Base-by-base conservation (phyloP, 2,888 invertebrate genomes). In the Ectobius pallidus region DNA sequence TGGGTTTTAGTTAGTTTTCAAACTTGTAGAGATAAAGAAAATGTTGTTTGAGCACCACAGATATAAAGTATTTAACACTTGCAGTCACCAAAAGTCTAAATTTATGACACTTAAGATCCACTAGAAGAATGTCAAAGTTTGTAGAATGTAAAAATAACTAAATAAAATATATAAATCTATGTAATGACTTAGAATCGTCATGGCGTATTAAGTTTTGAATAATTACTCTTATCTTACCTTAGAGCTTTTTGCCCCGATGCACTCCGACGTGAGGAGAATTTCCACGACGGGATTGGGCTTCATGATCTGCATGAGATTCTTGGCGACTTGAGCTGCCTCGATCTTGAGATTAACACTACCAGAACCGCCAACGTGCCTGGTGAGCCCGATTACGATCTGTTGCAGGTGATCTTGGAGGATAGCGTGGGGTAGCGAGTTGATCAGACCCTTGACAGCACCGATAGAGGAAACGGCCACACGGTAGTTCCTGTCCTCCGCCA, bases 401-500 rank as follows among this genome's bases (percentile, higher is more conserved):
- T 58, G 75, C n/a, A 75, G 72, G 22, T 72, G 72, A 9, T 63
- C 44, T 25, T 63, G 34, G n/a, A 74, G 42, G 7, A 74, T 25
- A 6, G 69, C 71, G 14, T 77, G 77, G 25, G 77, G 76, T 25
- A 77, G 70, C 16, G 61, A 69, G n/a, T 63, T 70, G 65, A 77
- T 44, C 11, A 77, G 71, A 2, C 73, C 80, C 77, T 81, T 78
- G 11, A 81, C 81, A 14, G 82, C 86, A 78, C 77, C 80, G 79
- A 79, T 84, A 77, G 79, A 87, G 73, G 80, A 85, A 80, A 81
- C 84, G 77, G 79, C 86, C 25, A 83, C 85, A 79, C 79, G 84
- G 80, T 81, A 84, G 80, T 78, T 87, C 73, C 88, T 86, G 81
- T 92, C 92, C 74, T 90, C 88, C 42, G 89, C 85, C 22, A 87